Percentiles rank a stretch among this genome's conserved stretches.
Evolutionary conservation across 2,888 invertebrate species (phyloP).

Genomic region (Leucophenga montana): DNA sequence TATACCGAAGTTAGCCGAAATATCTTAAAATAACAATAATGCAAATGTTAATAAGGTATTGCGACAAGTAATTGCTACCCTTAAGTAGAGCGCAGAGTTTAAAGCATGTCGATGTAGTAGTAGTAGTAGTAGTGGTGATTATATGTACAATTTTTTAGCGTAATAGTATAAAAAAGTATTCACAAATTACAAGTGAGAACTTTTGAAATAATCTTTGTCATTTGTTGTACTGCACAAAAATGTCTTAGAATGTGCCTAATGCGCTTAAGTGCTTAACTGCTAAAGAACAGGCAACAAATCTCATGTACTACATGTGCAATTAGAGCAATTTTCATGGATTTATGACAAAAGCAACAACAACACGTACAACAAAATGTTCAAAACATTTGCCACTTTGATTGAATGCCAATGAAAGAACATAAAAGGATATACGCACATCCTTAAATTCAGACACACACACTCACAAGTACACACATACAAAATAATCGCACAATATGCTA

Average conservation of each 20-base stretch:
- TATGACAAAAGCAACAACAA: neutral
- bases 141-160: no score
- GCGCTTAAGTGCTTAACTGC: conserved; percentile 5
- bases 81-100: no score
- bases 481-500: no score
- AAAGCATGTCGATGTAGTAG: no score
- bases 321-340: neutral
- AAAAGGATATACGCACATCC: neutral
- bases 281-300: neutral
- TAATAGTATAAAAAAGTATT: no score
- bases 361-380: neutral
- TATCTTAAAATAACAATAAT: no score
- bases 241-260: neutral
- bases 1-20: no score
- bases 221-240: neutral
- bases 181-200: no score
- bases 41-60: neutral
- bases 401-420: no score
- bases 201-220: neutral
- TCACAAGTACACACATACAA: no score
- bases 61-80: neutral
- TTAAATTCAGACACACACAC: no score
- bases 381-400: neutral
- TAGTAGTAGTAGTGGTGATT: no score
- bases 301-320: neutral